Base-by-base conservation (phyloP, 2,888 invertebrate species). In the Elysia crispata region DNA sequence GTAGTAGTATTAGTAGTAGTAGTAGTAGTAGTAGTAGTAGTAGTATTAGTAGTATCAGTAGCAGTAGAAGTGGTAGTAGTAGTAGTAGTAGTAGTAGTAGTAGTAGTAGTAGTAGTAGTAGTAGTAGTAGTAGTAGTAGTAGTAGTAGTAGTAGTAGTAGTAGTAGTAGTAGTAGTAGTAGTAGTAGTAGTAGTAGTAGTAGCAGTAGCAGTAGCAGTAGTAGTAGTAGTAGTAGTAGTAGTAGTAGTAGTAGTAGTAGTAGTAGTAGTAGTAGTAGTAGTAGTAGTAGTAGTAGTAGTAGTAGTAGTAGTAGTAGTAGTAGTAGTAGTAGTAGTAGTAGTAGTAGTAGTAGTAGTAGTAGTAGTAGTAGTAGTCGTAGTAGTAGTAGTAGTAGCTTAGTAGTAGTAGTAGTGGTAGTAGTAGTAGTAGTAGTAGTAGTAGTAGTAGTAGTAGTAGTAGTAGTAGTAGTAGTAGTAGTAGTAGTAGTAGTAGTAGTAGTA, bases 1-100 rank as follows among this genome's bases (percentile, higher is more conserved):
- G n/a, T n/a, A n/a, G n/a, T n/a, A n/a, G n/a, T n/a, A n/a, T n/a
- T n/a, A n/a, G n/a, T n/a, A n/a, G n/a, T n/a, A n/a, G n/a, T n/a
- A n/a, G n/a, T n/a, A n/a, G n/a, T n/a, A n/a, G n/a, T n/a, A n/a
- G n/a, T n/a, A n/a, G n/a, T n/a, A n/a, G n/a, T n/a, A n/a, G n/a
- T n/a, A n/a, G n/a, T n/a, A n/a, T n/a, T n/a, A n/a, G n/a, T n/a
- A n/a, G n/a, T n/a, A n/a, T n/a, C n/a, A n/a, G n/a, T n/a, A n/a
- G n/a, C n/a, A n/a, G n/a, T n/a, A n/a, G n/a, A n/a, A n/a, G 20
- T 13, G 13, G 54, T 54, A 54, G 54, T 54, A 54, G 54, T 54
- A 54, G 54, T 54, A 54, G 54, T 54, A 54, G 54, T 54, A 54
- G 54, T 54, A 54, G 54, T 54, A 54, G 54, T 54, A 54, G 54